These are phyloP conservation scores for Digitonthophagus gazella DNA, from an alignment of 2,888 invertebrate species.

Conservation along the genomic window DNA sequence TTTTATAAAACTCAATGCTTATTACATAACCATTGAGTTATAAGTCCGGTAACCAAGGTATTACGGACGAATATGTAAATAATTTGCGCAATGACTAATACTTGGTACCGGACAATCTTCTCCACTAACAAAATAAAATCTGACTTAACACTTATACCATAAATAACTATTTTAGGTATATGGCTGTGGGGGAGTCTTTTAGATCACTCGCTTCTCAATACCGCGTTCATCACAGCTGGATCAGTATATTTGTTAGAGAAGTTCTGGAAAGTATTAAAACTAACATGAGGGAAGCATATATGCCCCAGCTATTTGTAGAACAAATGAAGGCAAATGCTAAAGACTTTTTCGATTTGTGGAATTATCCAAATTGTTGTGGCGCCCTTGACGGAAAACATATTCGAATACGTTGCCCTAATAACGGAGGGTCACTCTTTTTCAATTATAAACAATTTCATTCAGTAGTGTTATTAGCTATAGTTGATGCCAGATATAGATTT, in stretches of 20 bases:
- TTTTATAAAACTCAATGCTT: too few species aligned
- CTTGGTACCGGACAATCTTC: too few species aligned
- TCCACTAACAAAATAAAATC: too few species aligned
- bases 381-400: constrained; percentile 33
- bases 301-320: constrained; percentile 1
- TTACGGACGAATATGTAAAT: background rate
- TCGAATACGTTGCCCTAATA: constrained; percentile 26
- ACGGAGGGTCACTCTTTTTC: constrained; percentile 28
- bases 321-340: constrained; percentile 2
- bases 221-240: background rate
- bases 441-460: constrained; percentile 33
- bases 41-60: too few species aligned
- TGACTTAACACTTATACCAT: too few species aligned
- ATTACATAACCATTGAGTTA: background rate
- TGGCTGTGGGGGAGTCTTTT: background rate
- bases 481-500: constrained; percentile 33
- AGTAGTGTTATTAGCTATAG: constrained; percentile 33
- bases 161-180: constrained; percentile 5
- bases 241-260: background rate
- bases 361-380: constrained; percentile 31
- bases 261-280: background rate
- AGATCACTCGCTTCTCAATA: constrained; percentile 1
- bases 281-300: constrained; percentile 3
- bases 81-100: too few species aligned
- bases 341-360: constrained; percentile 21